Conservation (phyloP, 2,797 vertebrate species). For the Syngnathus rostellatus region DNA sequence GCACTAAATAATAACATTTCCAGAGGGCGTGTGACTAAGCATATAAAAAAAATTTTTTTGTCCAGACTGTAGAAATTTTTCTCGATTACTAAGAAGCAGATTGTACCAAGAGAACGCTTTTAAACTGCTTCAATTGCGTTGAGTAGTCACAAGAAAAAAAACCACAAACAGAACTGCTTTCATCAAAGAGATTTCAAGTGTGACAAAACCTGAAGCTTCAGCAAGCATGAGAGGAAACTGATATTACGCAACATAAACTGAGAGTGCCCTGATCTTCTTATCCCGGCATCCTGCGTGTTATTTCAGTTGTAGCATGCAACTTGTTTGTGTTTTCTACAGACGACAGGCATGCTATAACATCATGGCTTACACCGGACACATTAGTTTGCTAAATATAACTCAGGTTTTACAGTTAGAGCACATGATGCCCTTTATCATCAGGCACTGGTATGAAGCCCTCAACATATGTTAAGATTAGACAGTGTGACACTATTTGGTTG, state of each 20-base stretch:
- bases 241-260: conserved; percentile 14
- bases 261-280: background rate
- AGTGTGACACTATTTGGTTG: too few species aligned
- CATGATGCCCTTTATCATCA: conserved; percentile 35
- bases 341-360: conserved; percentile 26
- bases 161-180: background rate
- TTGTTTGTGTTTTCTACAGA: conserved; percentile 17
- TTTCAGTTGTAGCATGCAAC: conserved; percentile 29
- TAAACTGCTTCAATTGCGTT: background rate
- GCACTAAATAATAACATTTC: background rate
- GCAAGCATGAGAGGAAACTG: conserved; percentile 7
- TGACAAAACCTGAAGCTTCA: background rate
- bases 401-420: conserved; percentile 36
- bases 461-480: background rate
- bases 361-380: conserved; percentile 30
- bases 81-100: background rate
- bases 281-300: conserved; percentile 12
- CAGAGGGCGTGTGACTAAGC: background rate
- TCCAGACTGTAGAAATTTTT: background rate
- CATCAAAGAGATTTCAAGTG: background rate
- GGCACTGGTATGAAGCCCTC: background rate
- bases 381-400: conserved; percentile 48
- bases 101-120: background rate
- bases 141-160: background rate
- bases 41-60: background rate